Evolutionary conservation across 2,888 invertebrate genomes (phyloP).

Genomic region (Copidosoma aretas): DNA sequence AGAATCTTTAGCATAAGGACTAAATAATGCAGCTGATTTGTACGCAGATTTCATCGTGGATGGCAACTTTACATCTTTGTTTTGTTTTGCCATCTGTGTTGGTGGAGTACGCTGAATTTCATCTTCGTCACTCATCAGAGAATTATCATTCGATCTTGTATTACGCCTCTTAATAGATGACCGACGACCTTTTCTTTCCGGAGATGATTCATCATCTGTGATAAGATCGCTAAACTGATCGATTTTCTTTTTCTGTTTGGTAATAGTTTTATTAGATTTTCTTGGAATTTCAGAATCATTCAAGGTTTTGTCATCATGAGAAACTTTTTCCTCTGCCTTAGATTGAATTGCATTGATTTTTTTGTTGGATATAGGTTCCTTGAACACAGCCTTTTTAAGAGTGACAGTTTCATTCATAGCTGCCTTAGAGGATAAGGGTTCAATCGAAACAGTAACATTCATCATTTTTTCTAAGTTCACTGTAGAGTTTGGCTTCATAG

Average conservation of each 20-base stretch:
- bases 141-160: constrained; percentile 24
- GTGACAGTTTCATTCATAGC: constrained; percentile 52
- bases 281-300: constrained; percentile 1
- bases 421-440: constrained; percentile 42
- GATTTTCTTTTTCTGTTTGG: constrained; percentile 20
- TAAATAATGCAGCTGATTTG: constrained; percentile 61
- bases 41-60: constrained; percentile 48
- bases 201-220: constrained; percentile 59
- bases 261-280: constrained; percentile 9
- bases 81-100: constrained; percentile 46
- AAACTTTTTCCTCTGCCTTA: constrained; percentile 13
- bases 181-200: constrained; percentile 44
- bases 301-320: background rate
- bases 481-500: constrained; percentile 53
- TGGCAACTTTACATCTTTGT: constrained; percentile 23
- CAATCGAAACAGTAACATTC: constrained; percentile 54
- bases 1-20: constrained; percentile 68
- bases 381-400: constrained; percentile 41
- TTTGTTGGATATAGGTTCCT: constrained; percentile 21
- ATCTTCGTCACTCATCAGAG: constrained; percentile 45
- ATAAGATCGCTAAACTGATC: constrained; percentile 50
- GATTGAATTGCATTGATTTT: constrained; percentile 25
- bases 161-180: constrained; percentile 35
- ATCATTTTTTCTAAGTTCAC: constrained; percentile 47
- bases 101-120: constrained; percentile 47